Evolutionary conservation across 2,113 vertebrate genomes (phyloP), one percentile per base, ranked within the genome.

Genomic region (Taurulus bubalis): DNA sequence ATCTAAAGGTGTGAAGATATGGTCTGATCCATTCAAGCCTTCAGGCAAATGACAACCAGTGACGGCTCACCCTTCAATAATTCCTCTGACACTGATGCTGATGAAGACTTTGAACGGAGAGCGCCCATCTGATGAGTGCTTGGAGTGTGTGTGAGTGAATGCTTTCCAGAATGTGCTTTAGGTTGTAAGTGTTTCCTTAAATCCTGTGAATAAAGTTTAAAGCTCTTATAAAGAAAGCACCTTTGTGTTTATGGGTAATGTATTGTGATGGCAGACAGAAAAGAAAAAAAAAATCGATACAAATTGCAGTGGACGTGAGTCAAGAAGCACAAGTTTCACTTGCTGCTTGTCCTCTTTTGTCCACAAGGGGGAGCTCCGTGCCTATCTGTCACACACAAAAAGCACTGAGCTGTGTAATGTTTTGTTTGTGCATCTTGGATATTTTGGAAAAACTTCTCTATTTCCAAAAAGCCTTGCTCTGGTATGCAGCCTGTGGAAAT

Each of bases 1-100:
- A 38, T 60, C 64, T 47, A 1, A 75, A 96, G 95, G 95, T 78
- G 64, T 96, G 77, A 95, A 95, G 85, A 71, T 94, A 1, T 96
- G 95, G 95, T 94, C 95, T 0, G 94, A 96, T 89, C 95, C 95
- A 1, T 96, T 92, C 77, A 95, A 95, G 71, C 56, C 93, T 55
- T 2, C 60, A 2, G 74, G 32, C 1, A 95, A 95, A 89, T 95
- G 89, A 91, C 63, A 75, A 51, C n/a, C 24, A 20, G 5, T 2
- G 69, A 32, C 30, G 0, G n/a, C 28, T 12, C 22, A 67, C 40
- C 16, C 63, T 20, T 10, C 8, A 60, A 34, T 10, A 0, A 32
- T 30, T 59, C 74, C 58, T 2, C 6, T 60, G 53, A 73, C 58
- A 3, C 6, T 56, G 53, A 73, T 4, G 26, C 65, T 58, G 65